Evolutionary conservation across 1,140 invertebrate species (phyloP).

Genomic region (Schlechtendalia chinensis): DNA sequence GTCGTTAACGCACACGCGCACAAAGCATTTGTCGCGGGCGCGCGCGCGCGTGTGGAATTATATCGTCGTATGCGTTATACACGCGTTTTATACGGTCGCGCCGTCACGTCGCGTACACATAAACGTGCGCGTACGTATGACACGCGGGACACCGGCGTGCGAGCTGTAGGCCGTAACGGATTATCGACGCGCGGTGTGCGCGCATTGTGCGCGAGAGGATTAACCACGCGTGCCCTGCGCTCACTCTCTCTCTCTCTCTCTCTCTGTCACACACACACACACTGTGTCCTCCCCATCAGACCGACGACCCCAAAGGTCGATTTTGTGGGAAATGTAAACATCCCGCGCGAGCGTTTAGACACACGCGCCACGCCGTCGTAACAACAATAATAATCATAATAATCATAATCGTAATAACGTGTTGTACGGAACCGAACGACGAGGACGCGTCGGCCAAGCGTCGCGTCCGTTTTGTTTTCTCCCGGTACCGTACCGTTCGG

Average conservation of each 20-base stretch:
- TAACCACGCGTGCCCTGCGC: slow-evolving; percentile 18
- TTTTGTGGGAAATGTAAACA: slow-evolving; percentile 50
- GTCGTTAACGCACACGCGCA: neutral
- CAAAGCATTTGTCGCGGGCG: neutral
- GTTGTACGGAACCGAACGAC: too few species aligned
- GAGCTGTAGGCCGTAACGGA: slow-evolving; percentile 31
- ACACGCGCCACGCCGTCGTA: neutral
- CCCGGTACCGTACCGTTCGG: too few species aligned
- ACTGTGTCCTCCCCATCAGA: too few species aligned
- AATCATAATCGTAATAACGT: too few species aligned
- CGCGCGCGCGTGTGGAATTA: neutral
- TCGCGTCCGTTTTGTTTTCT: too few species aligned
- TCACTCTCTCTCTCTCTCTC: too few species aligned
- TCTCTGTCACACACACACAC: too few species aligned
- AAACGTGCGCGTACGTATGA: neutral
- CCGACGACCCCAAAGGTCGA: neutral
- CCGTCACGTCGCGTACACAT: neutral
- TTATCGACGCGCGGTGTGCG: slow-evolving; percentile 25
- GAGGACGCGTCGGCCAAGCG: too few species aligned
- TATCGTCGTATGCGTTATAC: too few species aligned
- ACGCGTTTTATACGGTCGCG: neutral
- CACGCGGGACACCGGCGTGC: slow-evolving; percentile 8
- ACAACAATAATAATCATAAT: too few species aligned
- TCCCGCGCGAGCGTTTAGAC: neutral
- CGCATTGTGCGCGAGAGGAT: slow-evolving; percentile 13